Evolutionary conservation across 2,888 invertebrate genomes (phyloP).

Genomic region (Drosophila atripex): DNA sequence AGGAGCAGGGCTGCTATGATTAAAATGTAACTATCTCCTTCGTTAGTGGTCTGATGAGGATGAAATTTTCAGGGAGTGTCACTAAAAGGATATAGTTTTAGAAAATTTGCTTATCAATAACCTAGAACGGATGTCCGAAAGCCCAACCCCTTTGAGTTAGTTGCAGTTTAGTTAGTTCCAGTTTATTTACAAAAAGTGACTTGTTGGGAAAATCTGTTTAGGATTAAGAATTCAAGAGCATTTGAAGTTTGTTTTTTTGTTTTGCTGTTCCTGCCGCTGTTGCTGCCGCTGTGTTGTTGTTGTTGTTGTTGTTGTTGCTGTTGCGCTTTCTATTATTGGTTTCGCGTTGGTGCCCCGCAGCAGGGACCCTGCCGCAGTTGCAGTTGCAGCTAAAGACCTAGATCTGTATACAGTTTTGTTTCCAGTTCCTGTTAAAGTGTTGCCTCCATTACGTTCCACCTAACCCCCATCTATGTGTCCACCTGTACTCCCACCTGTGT

Average conservation of each 20-base stretch:
- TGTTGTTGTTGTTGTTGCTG: neutral
- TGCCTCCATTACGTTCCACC: slow-evolving; percentile 26
- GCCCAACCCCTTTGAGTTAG: no score
- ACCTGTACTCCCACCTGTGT: neutral
- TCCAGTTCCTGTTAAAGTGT: neutral
- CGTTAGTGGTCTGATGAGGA: no score
- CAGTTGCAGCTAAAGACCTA: slow-evolving; percentile 1
- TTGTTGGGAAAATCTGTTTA: neutral
- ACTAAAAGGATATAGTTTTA: no score
- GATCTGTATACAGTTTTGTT: slow-evolving; percentile 5
- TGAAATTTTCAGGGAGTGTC: no score
- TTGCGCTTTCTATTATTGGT: neutral
- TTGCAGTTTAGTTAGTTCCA: neutral
- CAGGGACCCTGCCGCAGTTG: slow-evolving; percentile 9
- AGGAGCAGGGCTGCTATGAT: no score
- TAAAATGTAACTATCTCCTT: no score
- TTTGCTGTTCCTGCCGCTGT: neutral
- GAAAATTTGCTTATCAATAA: no score
- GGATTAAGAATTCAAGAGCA: slow-evolving; percentile 3
- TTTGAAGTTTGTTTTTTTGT: neutral
- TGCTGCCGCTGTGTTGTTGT: neutral
- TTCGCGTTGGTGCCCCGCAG: slow-evolving; percentile 6
- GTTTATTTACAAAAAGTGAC: neutral
- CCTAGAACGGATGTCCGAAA: no score
- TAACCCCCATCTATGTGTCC: slow-evolving; percentile 8